Conservation (phyloP, 2,113 vertebrate species). For the Lathamus discolor region DNA sequence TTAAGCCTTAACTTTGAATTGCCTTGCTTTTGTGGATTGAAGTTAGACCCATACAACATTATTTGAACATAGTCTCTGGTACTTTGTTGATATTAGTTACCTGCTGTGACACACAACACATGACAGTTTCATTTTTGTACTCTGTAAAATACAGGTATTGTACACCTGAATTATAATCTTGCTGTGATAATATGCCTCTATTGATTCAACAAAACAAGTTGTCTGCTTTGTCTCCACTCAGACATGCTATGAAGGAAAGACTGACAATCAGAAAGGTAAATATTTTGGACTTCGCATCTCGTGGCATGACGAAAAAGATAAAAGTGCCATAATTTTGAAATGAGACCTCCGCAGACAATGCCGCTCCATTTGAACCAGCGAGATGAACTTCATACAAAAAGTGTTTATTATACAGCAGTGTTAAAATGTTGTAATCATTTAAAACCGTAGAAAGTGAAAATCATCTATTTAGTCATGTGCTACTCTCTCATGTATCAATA, state of each 20-base stretch:
- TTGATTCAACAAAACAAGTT: slow-evolving; percentile 78
- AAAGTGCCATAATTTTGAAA: slow-evolving; percentile 69
- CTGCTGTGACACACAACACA: slow-evolving; percentile 73
- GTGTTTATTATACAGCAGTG: not conserved
- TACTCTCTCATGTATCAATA: not conserved
- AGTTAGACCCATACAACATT: slow-evolving; percentile 42
- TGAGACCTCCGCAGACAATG: slow-evolving; percentile 58
- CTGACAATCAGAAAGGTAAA: slow-evolving; percentile 73
- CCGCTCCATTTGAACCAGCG: slow-evolving; percentile 41
- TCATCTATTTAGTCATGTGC: not conserved
- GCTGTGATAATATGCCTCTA: slow-evolving; percentile 80
- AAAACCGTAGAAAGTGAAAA: not conserved
- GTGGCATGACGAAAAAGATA: slow-evolving; percentile 63
- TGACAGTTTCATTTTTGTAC: slow-evolving; percentile 57
- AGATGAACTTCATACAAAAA: slow-evolving; percentile 50
- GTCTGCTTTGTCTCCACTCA: slow-evolving; percentile 73
- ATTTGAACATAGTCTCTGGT: slow-evolving; percentile 54
- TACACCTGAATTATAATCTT: slow-evolving; percentile 80
- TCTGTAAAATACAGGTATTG: slow-evolving; percentile 74
- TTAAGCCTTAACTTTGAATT: slow-evolving; percentile 50
- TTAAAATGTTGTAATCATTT: slow-evolving; percentile 18
- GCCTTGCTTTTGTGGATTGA: slow-evolving; percentile 46
- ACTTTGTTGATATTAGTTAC: slow-evolving; percentile 72
- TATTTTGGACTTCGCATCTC: slow-evolving; percentile 76
- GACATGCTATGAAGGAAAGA: slow-evolving; percentile 61